A percentile compares a stretch with the other conserved stretches of the same genome.
These are phyloP conservation scores for Eretmochelys imbricata DNA, from an alignment of 2,113 vertebrate genomes.

Conservation along the genomic window DNA sequence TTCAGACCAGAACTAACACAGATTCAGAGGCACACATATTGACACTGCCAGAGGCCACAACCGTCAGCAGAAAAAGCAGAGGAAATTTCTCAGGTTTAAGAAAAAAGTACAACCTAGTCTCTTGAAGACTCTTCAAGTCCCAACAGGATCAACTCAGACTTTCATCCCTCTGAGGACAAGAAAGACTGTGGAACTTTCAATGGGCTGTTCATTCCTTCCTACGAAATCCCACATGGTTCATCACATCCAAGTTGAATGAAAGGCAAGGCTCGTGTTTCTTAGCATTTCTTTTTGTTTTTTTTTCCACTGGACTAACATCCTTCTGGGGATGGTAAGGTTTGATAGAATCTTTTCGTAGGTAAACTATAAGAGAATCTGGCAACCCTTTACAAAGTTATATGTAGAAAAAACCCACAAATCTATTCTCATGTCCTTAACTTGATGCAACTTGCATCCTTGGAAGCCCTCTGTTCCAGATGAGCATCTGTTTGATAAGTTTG, in stretches of 20 bases:
- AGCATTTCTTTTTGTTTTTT: neutral
- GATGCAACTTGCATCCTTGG: neutral
- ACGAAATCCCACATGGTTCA: neutral
- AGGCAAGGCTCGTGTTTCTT: neutral
- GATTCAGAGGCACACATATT: neutral
- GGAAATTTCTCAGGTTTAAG: neutral
- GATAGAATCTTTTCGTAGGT: neutral
- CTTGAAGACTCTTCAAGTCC: neutral
- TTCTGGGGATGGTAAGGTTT: neutral
- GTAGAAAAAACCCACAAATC: neutral
- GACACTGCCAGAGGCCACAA: neutral
- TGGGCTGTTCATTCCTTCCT: neutral
- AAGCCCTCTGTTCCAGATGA: neutral
- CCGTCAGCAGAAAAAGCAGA: neutral
- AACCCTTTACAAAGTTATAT: neutral
- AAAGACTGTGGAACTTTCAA: neutral
- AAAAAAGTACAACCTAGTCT: neutral
- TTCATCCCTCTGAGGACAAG: neutral
- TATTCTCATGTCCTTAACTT: neutral
- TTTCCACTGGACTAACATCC: neutral
- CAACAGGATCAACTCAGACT: neutral
- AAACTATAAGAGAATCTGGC: neutral
- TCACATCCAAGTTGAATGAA: neutral
- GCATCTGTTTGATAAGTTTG: neutral
- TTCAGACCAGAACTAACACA: neutral